phyloP scores from a whole-genome alignment of 1,140 invertebrate species.

The Protaetia brevitarsis region DNA sequence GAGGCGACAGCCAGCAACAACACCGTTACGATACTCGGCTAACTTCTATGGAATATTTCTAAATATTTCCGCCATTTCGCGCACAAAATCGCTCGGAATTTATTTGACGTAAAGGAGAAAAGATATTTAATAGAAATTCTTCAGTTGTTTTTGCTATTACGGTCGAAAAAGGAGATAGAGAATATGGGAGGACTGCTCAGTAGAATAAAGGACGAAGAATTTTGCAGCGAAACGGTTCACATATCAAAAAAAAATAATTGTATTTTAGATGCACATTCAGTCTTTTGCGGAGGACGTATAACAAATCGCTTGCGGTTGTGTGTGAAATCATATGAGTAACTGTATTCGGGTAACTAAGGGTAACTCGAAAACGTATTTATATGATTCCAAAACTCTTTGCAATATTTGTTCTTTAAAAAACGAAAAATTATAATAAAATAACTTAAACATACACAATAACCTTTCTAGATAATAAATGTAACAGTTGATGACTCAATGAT shows the following conservation, averaged over 20 bases:
- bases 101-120: constrained; percentile 7
- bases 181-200: background rate
- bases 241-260: constrained; percentile 17
- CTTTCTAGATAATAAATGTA: too few species aligned
- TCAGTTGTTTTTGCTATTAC: background rate
- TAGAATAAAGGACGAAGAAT: background rate
- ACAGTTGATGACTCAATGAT: background rate
- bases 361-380: too few species aligned
- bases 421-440: too few species aligned
- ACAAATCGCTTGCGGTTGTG: background rate
- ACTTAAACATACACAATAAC: too few species aligned
- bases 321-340: too few species aligned
- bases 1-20: background rate
- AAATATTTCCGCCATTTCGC: background rate
- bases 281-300: background rate
- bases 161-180: background rate
- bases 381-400: too few species aligned
- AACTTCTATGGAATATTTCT: constrained; percentile 9
- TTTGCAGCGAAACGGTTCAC: background rate
- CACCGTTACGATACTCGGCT: background rate
- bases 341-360: too few species aligned
- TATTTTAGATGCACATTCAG: constrained; percentile 1
- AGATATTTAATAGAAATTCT: constrained; percentile 15
- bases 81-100: background rate
- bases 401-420: too few species aligned